Evolutionary conservation across 2,113 vertebrate genomes (phyloP).

Genomic region (Proteles cristata): DNA sequence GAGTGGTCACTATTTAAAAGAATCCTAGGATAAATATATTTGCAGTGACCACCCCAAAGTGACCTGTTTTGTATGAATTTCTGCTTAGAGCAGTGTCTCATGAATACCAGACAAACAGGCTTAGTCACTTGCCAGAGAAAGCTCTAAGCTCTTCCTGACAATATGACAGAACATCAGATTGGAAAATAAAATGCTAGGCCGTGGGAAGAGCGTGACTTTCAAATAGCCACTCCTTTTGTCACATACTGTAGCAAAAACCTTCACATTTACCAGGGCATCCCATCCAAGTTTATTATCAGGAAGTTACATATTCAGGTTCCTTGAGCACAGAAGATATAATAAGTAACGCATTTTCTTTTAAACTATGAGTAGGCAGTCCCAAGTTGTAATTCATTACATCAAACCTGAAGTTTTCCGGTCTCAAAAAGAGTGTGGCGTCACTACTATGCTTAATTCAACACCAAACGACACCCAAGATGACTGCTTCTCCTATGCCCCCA

Average conservation of each 20-base stretch:
- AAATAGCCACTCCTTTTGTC: background rate
- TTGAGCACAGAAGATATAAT: background rate
- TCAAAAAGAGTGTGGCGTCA: background rate
- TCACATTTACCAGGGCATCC: background rate
- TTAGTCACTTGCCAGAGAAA: slow-evolving; percentile 56
- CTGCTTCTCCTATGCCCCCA: background rate
- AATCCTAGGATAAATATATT: background rate
- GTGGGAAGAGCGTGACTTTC: slow-evolving; percentile 15
- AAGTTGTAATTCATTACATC: background rate
- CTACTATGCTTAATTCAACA: background rate
- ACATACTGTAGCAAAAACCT: background rate
- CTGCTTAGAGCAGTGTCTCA: background rate
- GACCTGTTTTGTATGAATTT: slow-evolving; percentile 34
- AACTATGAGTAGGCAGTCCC: background rate
- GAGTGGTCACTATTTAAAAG: background rate
- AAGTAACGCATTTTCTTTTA: slow-evolving; percentile 2
- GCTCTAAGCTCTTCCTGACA: slow-evolving; percentile 44
- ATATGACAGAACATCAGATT: slow-evolving; percentile 23
- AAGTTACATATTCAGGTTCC: background rate
- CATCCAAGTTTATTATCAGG: background rate
- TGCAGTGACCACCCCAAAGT: background rate
- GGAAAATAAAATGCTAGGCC: slow-evolving; percentile 16
- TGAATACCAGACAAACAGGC: slow-evolving; percentile 60
- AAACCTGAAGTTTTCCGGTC: background rate
- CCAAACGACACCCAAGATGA: background rate